Base-by-base conservation (phyloP, 2,888 invertebrate genomes). In the Chrysolina haemoptera region DNA sequence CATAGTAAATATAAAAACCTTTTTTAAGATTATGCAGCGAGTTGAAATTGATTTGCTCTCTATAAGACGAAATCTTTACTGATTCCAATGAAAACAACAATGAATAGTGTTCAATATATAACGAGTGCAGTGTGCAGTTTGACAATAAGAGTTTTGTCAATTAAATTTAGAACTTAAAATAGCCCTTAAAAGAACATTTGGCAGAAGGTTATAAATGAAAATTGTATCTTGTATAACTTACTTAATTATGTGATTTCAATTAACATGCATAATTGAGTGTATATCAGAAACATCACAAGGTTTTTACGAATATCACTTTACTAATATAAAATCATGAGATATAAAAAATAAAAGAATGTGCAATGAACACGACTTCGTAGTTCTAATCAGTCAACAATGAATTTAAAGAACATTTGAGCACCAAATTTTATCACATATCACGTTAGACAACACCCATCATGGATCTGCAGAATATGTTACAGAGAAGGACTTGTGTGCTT, bases 361-460 rank as follows among this genome's bases (percentile, higher is more conserved):
- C 65, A 66, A 67, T 50, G 53, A 67, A 67, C 53, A n/a, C 55
- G 10, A 66, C 67, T 53, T 14, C 67, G 40, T 16, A n/a, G 20
- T 64, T 73, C 63, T 68, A 73, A 70, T 78, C 78, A 78, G 74
- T 78, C 74, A 73, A 73, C 70, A 74, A 66, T 71, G 70, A 75
- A 68, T 63, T 68, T 73, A 74, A 70, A 73, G 41, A 76, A 70
- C 74, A 77, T 77, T 74, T 79, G 79, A 81, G 80, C 80, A 81
- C 80, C 80, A 79, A 77, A 69, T 68, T 65, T 67, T 81, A 81
- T 81, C 80, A 81, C 80, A 81, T 73, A 67, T 55, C 18, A 53
- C 40, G 20, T 35, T 35, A 40, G 67, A 41, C 20, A 16, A 67
- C 40, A 41, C n/a, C 20, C 14, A 18, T 65, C 22, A 43, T 20